These are phyloP conservation scores for Sebastes hubbsi DNA, from an alignment of 2,797 vertebrate genomes.

Conservation along the genomic window DNA sequence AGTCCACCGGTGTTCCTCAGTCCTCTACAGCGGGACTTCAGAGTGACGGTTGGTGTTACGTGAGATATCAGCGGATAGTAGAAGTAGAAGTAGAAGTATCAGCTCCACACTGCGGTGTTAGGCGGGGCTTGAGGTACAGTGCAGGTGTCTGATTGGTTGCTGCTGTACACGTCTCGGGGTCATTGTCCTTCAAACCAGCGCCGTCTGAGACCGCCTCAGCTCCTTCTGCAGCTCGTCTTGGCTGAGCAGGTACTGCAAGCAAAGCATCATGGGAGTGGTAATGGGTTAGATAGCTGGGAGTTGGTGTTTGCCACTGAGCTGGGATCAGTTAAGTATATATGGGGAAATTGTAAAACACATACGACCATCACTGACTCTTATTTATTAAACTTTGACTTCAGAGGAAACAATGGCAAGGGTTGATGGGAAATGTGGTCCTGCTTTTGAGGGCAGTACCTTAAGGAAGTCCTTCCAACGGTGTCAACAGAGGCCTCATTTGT, in stretches of 20 bases:
- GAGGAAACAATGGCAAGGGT: neutral
- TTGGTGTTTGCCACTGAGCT: conserved; percentile 14
- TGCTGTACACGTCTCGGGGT: neutral
- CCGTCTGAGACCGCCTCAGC: conserved; percentile 74
- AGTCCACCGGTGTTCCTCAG: neutral
- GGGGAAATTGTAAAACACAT: neutral
- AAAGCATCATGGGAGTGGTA: conserved; percentile 64
- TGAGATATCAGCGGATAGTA: conserved; percentile 38
- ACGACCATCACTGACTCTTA: neutral
- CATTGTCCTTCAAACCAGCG: conserved; percentile 65
- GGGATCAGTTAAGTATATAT: conserved; percentile 9
- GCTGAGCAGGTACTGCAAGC: conserved; percentile 90
- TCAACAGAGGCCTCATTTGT: neutral
- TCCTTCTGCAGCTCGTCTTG: conserved; percentile 87
- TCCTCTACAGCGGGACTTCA: neutral
- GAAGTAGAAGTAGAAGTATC: neutral
- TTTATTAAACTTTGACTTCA: neutral
- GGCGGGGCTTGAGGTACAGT: neutral
- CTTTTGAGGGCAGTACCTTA: neutral
- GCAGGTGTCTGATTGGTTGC: conserved; percentile 20
- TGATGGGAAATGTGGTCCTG: neutral
- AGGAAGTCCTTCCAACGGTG: neutral
- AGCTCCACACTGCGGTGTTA: conserved; percentile 30
- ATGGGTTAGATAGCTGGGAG: conserved; percentile 49
- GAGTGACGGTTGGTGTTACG: conserved; percentile 3